These are phyloP conservation scores for Mythimna pallens DNA, from an alignment of 2,888 invertebrate species.

Conservation along the genomic window DNA sequence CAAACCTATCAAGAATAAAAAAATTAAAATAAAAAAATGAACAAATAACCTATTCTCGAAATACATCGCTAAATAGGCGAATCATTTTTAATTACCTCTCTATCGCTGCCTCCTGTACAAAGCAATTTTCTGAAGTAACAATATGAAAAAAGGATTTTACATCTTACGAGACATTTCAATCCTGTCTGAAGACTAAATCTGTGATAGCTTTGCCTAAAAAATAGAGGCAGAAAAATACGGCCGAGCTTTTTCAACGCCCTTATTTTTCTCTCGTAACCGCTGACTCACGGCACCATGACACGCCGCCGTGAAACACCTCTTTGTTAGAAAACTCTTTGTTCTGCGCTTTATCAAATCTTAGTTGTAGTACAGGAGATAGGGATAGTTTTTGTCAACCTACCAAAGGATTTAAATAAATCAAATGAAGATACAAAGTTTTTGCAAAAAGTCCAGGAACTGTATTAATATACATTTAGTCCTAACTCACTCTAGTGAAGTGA, in stretches of 20 bases:
- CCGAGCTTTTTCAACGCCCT: not conserved
- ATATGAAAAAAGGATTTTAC: not conserved
- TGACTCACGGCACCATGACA: slow-evolving; percentile 34
- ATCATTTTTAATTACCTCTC: too few species aligned
- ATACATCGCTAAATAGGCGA: too few species aligned
- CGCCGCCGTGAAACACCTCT: slow-evolving; percentile 48
- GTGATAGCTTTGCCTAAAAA: not conserved
- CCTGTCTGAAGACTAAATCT: not conserved
- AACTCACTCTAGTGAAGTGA: too few species aligned
- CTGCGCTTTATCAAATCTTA: slow-evolving; percentile 63
- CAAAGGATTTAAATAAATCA: not conserved
- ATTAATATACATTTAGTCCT: too few species aligned
- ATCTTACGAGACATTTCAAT: not conserved
- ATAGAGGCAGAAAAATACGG: not conserved
- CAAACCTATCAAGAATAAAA: too few species aligned
- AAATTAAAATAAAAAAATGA: too few species aligned
- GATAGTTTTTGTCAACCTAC: not conserved
- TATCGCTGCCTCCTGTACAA: too few species aligned
- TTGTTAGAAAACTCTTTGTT: slow-evolving; percentile 68
- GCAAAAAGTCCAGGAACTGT: not conserved
- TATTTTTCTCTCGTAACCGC: slow-evolving; percentile 18
- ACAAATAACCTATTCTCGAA: too few species aligned
- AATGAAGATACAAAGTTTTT: not conserved
- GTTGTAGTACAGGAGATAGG: slow-evolving; percentile 59
- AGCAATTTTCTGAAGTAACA: too few species aligned